A percentile compares a stretch with the other conserved stretches of the same genome.
phyloP scores from a whole-genome alignment of 2,113 vertebrate genomes.

The Clupea harengus region DNA sequence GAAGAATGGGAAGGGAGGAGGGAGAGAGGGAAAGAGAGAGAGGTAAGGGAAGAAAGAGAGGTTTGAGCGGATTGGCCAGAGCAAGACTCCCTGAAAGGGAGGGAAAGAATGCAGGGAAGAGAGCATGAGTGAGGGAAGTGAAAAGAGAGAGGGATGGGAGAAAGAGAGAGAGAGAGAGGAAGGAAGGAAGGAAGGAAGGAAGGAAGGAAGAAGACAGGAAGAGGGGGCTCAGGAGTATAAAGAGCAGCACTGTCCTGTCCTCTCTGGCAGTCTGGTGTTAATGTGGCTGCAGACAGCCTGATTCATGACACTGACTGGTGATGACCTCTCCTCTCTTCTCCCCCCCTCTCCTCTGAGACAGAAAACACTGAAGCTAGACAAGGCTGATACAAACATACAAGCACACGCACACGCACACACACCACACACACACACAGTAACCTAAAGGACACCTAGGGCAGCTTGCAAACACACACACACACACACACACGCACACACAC shows the following conservation, averaged over 20 bases:
- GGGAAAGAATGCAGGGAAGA: no score
- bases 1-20: no score
- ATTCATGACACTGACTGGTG: constrained; percentile 41
- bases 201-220: background rate
- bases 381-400: no score
- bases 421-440: background rate
- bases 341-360: no score
- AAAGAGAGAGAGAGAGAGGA: background rate
- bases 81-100: background rate
- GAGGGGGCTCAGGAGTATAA: constrained; percentile 34
- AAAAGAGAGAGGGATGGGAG: background rate
- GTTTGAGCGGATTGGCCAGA: background rate
- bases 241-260: constrained; percentile 40
- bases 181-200: background rate
- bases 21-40: constrained; percentile 3
- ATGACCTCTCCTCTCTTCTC: constrained; percentile 21
- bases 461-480: no score
- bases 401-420: background rate
- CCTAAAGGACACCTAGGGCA: background rate
- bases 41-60: constrained; percentile 34
- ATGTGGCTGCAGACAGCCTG: constrained; percentile 49
- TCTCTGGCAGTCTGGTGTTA: constrained; percentile 41
- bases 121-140: no score
- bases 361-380: no score
- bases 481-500: background rate